Conservation (phyloP, 2,888 invertebrate species). For the Conistra vaccinii region DNA sequence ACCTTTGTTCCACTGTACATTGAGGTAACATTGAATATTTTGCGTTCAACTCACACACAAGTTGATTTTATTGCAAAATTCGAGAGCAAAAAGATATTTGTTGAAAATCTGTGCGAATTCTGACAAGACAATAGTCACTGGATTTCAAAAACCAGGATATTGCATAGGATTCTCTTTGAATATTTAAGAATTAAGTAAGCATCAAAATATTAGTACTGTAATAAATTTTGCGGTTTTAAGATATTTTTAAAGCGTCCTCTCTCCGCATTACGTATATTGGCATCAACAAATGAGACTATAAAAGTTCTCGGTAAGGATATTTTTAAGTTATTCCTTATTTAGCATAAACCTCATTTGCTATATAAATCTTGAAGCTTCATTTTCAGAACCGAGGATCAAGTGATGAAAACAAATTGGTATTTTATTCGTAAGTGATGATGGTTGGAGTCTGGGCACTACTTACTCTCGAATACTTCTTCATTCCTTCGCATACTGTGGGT, state of each 20-base stretch:
- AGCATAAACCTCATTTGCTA: constrained; percentile 59
- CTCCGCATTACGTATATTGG: constrained; percentile 35
- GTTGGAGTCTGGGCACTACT: constrained; percentile 12
- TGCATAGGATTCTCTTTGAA: constrained; percentile 23
- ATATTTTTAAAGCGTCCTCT: constrained; percentile 34
- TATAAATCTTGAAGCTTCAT: constrained; percentile 52
- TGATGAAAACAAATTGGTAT: constrained; percentile 49
- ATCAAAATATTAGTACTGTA: constrained; percentile 22
- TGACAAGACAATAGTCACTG: constrained; percentile 30
- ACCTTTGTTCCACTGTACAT: constrained; percentile 30
- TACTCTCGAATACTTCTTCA: constrained; percentile 8
- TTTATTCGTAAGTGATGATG: constrained; percentile 42
- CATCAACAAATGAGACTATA: constrained; percentile 46
- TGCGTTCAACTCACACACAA: constrained; percentile 33
- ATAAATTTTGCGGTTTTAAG: constrained; percentile 28
- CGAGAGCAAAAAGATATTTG: constrained; percentile 27
- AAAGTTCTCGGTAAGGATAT: constrained; percentile 46
- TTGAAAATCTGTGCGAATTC: constrained; percentile 40
- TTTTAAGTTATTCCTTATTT: constrained; percentile 56
- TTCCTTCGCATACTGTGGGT: neutral
- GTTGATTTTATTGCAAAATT: constrained; percentile 46
- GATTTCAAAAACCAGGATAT: constrained; percentile 28
- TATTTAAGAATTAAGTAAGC: constrained; percentile 40
- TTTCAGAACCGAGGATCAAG: constrained; percentile 47
- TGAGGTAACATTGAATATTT: constrained; percentile 49